A percentile compares a stretch with the other conserved stretches of the same genome.
These are phyloP conservation scores for Oligia fasciuncula DNA, from an alignment of 2,888 invertebrate genomes.

Conservation along the genomic window DNA sequence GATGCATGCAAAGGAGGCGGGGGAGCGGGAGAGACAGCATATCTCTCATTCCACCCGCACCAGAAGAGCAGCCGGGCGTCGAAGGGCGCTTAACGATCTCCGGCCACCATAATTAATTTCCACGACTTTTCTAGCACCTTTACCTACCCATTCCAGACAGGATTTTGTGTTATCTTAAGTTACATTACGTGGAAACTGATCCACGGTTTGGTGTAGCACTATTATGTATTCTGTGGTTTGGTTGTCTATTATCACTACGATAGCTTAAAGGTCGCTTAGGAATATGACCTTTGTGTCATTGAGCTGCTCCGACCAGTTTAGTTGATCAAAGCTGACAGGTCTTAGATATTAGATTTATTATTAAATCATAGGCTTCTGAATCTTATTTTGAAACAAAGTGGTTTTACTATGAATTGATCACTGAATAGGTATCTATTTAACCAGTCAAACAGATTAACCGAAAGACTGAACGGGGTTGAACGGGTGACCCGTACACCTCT, in stretches of 20 bases:
- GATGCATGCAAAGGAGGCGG: too few species aligned
- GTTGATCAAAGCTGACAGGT: neutral
- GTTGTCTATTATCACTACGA: too few species aligned
- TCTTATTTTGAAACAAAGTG: slow-evolving; percentile 10
- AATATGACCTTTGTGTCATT: neutral
- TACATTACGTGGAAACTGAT: neutral
- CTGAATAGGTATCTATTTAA: neutral
- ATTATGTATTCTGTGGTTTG: neutral
- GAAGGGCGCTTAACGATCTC: too few species aligned
- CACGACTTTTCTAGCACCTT: too few species aligned
- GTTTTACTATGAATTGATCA: slow-evolving; percentile 23
- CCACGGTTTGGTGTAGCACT: neutral
- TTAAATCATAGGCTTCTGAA: slow-evolving; percentile 17
- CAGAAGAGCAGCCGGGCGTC: too few species aligned
- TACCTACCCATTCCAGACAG: too few species aligned
- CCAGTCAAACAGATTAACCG: neutral
- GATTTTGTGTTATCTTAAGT: too few species aligned
- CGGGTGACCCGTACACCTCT: slow-evolving; percentile 3
- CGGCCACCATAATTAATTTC: too few species aligned
- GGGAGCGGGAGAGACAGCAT: too few species aligned
- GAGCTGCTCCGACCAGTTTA: neutral
- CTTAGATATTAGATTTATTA: slow-evolving; percentile 15
- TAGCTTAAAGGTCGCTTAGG: neutral
- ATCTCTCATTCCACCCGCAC: too few species aligned
- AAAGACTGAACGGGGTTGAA: neutral